These are phyloP conservation scores for Montipora cactus DNA, from an alignment of 64 coral and sea anemone genomes.

Conservation along the genomic window DNA sequence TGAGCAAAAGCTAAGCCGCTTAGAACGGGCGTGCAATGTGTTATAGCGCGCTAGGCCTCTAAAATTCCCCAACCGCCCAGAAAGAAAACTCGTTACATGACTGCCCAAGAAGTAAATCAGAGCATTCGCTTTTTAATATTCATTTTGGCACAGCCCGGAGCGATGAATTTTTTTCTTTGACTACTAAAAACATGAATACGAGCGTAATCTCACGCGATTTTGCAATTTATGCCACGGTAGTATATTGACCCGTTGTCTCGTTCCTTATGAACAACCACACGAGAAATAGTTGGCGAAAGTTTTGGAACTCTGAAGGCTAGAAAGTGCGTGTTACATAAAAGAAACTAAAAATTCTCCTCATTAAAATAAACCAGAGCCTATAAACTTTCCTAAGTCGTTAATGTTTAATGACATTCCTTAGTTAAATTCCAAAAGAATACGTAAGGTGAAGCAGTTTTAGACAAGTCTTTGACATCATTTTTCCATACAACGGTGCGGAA, in stretches of 20 bases:
- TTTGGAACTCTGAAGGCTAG: slow-evolving; percentile 57
- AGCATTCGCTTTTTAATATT: slow-evolving; percentile 32
- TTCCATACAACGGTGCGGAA: background rate
- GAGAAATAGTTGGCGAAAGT: slow-evolving; percentile 26
- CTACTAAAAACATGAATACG: background rate
- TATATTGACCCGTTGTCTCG: slow-evolving; percentile 17
- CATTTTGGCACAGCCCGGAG: slow-evolving; percentile 9
- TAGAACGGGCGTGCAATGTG: background rate
- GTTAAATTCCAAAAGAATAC: slow-evolving; percentile 93
- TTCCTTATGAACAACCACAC: slow-evolving; percentile 48
- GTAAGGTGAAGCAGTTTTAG: slow-evolving; percentile 27
- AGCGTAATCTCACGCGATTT: slow-evolving; percentile 42
- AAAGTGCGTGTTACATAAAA: slow-evolving; percentile 79
- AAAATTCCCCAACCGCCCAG: background rate
- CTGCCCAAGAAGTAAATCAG: slow-evolving; percentile 33
- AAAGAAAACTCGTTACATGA: slow-evolving; percentile 8
- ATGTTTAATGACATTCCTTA: slow-evolving; percentile 91
- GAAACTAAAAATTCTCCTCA: slow-evolving; percentile 87
- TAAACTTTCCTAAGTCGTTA: slow-evolving; percentile 84
- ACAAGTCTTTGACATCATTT: slow-evolving; percentile 22
- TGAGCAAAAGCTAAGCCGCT: slow-evolving; percentile 53
- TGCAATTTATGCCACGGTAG: slow-evolving; percentile 20
- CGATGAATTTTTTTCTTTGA: slow-evolving; percentile 18
- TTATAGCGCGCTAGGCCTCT: background rate
- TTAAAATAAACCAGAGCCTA: slow-evolving; percentile 93